Evolutionary conservation across 2,888 invertebrate species (phyloP).

Genomic region (Drosophila bunnanda): DNA sequence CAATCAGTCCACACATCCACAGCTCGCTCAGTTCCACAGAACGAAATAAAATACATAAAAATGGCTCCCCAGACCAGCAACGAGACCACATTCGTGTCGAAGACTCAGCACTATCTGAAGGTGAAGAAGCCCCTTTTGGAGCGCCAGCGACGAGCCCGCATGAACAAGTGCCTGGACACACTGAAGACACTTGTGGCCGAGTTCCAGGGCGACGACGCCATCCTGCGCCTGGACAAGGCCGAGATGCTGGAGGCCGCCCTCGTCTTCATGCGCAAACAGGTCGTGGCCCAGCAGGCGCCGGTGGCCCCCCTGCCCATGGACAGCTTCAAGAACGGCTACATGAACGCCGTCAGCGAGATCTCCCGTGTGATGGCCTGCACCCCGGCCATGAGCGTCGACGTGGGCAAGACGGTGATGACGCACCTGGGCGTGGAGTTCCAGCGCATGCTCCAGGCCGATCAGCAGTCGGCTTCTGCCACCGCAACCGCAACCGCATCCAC

Average conservation of each 20-base stretch:
- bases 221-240: conserved; percentile 94
- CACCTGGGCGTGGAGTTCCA: conserved; percentile 94
- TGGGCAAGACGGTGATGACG: conserved; percentile 94
- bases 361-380: conserved; percentile 93
- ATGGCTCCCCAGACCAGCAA: conserved; percentile 66
- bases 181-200: conserved; percentile 93
- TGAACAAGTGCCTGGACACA: conserved; percentile 95
- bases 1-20: conserved; percentile 57
- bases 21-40: conserved; percentile 23
- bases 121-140: conserved; percentile 97
- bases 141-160: conserved; percentile 93
- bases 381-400: conserved; percentile 92
- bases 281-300: conserved; percentile 86
- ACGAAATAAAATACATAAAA: conserved; percentile 40
- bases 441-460: conserved; percentile 73
- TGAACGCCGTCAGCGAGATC: conserved; percentile 95
- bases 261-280: conserved; percentile 89
- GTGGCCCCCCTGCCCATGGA: conserved; percentile 86
- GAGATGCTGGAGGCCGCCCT: conserved; percentile 95
- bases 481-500: conserved; percentile 4
- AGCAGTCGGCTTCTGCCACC: conserved; percentile 30
- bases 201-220: conserved; percentile 93
- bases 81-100: conserved; percentile 85
- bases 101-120: conserved; percentile 96
- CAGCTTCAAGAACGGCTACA: conserved; percentile 94